Evolutionary conservation across 1,140 invertebrate species (phyloP).

Genomic region (Conopomorpha cramerella): DNA sequence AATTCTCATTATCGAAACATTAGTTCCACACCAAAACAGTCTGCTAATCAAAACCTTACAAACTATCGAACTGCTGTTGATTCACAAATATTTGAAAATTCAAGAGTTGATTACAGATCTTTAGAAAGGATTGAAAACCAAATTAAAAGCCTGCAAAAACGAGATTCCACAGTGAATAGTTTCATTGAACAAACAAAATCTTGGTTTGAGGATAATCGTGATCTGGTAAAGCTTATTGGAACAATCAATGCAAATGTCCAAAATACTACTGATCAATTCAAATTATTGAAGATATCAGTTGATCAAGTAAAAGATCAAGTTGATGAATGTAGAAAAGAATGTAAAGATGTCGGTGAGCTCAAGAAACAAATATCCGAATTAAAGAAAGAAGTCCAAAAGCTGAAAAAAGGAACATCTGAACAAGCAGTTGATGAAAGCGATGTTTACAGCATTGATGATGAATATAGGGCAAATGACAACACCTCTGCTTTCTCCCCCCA

Average conservation of each 20-base stretch:
- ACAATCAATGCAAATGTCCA: constrained; percentile 57
- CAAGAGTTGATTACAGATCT: constrained; percentile 63
- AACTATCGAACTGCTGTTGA: constrained; percentile 46
- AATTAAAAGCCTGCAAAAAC: constrained; percentile 66
- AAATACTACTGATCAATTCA: constrained; percentile 63
- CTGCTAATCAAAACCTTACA: constrained; percentile 36
- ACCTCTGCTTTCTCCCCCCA: constrained; percentile 25
- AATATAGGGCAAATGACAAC: constrained; percentile 56
- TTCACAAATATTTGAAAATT: constrained; percentile 28
- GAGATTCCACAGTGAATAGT: constrained; percentile 62
- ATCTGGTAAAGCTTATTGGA: constrained; percentile 56
- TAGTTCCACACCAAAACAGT: constrained; percentile 46
- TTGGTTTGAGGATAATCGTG: constrained; percentile 64
- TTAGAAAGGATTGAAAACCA: constrained; percentile 79
- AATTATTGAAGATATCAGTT: constrained; percentile 56
- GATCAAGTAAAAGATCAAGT: constrained; percentile 63
- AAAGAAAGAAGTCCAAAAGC: constrained; percentile 63
- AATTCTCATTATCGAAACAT: constrained; percentile 23
- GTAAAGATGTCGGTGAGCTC: constrained; percentile 56
- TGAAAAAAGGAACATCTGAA: constrained; percentile 56
- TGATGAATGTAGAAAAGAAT: constrained; percentile 62
- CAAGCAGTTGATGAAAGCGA: constrained; percentile 58
- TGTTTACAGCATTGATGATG: constrained; percentile 65
- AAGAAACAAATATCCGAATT: constrained; percentile 68
- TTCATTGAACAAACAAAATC: constrained; percentile 69